Conservation (phyloP, 1,140 invertebrate species). For the Drosophila pandora region DNA sequence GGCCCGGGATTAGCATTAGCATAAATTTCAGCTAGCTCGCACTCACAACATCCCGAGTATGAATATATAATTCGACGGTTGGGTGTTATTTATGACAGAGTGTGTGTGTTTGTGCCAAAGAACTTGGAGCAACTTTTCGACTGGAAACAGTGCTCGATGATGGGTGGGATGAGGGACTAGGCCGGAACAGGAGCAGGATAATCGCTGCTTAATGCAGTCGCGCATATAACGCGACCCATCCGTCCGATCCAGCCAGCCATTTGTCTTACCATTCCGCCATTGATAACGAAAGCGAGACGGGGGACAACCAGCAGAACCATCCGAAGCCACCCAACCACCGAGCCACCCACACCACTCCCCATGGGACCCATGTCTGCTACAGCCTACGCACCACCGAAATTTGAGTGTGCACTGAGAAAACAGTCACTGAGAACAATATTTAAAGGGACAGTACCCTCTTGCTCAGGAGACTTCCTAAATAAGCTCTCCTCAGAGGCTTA, state of each 20-base stretch:
- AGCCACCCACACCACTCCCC: not conserved
- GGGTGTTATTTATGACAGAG: slow-evolving; percentile 37
- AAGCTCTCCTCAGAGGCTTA: too few species aligned
- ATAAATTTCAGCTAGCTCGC: slow-evolving; percentile 68
- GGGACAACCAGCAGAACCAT: not conserved
- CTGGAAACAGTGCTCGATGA: not conserved
- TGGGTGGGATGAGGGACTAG: not conserved
- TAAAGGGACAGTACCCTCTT: too few species aligned
- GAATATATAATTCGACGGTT: slow-evolving; percentile 68
- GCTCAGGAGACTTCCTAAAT: too few species aligned
- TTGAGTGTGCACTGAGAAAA: slow-evolving; percentile 1
- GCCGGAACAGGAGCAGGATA: slow-evolving; percentile 60
- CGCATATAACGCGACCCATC: slow-evolving; percentile 59
- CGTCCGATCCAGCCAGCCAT: slow-evolving; percentile 46
- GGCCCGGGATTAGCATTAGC: slow-evolving; percentile 49
- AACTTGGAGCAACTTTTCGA: slow-evolving; percentile 50
- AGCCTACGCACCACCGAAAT: not conserved
- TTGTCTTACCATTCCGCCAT: slow-evolving; percentile 50
- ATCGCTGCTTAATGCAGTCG: slow-evolving; percentile 79
- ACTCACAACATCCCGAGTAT: slow-evolving; percentile 59
- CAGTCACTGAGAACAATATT: too few species aligned
- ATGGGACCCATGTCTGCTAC: not conserved
- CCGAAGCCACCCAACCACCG: not conserved
- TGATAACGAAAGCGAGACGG: slow-evolving; percentile 50
- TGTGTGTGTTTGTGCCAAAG: slow-evolving; percentile 35